Evolutionary conservation across 2,888 invertebrate species (phyloP), one percentile per base, ranked within the genome.

Genomic region (Nysson spinosus): DNA sequence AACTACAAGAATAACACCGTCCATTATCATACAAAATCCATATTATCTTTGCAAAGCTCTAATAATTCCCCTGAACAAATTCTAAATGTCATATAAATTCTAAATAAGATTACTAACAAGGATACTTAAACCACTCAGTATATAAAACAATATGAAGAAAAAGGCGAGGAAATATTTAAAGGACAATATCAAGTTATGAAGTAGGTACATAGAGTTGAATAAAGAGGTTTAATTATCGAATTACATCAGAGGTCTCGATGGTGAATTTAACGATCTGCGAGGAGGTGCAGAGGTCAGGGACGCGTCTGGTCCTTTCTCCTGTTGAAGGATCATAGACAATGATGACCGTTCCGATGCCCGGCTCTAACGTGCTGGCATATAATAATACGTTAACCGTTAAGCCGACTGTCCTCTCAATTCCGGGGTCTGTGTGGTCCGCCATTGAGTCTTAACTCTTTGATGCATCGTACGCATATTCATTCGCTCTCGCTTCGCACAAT

Each of bases 401-500:
- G 75, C 77, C 57, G 79, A 79, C 77, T 72, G 75, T 80, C 78
- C 73, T 75, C 77, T 79, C 79, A 63, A 73, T 77, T 75, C 74
- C 72, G 68, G 74, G 75, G 68, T 69, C 69, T 71, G 77, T 77
- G 82, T 82, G 81, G 81, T 81, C 81, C 74, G 70, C 80, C 79
- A 74, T 81, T 78, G 71, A 81, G 79, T 69, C 78, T 81, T 78
- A 77, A 81, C 81, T 81, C 81, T 79, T 80, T 81, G 81, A 81
- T 80, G 81, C 75, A 79, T 79, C 78, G 75, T 61, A 75, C 73
- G 72, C 74, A 79, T 80, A 79, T 81, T 77, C 80, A 77, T 80
- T 78, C 70, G 66, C 56, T 69, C 66, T 73, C 69, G 64, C 68
- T 61, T 63, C 67, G 51, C 75, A 79, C 81, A 80, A 81, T 80